phyloP scores from a whole-genome alignment of 2,888 invertebrate species.

The Teinopalpus imperialis region DNA sequence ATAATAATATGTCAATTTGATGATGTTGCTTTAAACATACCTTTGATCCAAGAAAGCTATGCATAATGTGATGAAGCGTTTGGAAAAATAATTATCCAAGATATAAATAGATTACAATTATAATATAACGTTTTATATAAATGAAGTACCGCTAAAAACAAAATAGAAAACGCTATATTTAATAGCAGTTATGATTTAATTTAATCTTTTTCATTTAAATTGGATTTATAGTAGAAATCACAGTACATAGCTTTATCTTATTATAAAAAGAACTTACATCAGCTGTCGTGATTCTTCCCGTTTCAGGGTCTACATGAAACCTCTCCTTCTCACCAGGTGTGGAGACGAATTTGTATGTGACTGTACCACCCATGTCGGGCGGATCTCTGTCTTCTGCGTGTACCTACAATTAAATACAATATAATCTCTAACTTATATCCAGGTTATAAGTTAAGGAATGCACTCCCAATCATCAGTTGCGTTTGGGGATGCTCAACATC shows the following conservation, averaged over 20 bases:
- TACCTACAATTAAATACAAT: too few relatives aligned
- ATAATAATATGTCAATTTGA: background rate
- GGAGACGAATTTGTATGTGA: constrained; percentile 92
- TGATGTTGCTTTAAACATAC: constrained; percentile 1
- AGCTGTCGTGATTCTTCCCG: constrained; percentile 89
- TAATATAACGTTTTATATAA: background rate
- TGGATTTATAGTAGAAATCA: too few relatives aligned
- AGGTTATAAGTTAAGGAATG: too few relatives aligned
- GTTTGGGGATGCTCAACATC: too few relatives aligned
- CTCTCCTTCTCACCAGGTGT: constrained; percentile 87
- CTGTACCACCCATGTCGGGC: constrained; percentile 88
- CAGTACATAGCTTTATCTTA: background rate
- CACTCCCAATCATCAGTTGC: too few relatives aligned
- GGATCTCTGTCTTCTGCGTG: constrained; percentile 88
- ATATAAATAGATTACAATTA: background rate
- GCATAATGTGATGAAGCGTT: background rate
- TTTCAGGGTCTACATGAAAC: constrained; percentile 89
- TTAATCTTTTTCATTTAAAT: too few relatives aligned
- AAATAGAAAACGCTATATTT: background rate
- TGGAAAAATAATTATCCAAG: background rate
- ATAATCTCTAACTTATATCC: too few relatives aligned
- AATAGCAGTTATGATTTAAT: too few relatives aligned
- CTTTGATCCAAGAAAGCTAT: constrained; percentile 14
- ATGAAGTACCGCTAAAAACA: background rate
- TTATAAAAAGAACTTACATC: constrained; percentile 67